A percentile compares a stretch with the other conserved stretches of the same genome.
Evolutionary conservation across 2,113 vertebrate genomes (phyloP).

Genomic region (Sprattus sprattus): DNA sequence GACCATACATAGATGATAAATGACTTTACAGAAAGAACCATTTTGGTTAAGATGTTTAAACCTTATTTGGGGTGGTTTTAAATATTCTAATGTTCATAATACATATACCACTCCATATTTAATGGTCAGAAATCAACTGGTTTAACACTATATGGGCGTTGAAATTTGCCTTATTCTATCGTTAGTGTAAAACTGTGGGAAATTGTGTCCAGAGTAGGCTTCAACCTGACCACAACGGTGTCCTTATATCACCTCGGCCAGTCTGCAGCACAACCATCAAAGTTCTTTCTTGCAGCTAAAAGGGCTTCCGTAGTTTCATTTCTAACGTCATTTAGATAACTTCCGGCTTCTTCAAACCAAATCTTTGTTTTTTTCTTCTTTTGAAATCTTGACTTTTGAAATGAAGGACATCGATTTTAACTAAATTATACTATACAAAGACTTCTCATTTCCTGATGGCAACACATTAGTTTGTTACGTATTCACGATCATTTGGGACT

Average conservation of each 20-base stretch:
- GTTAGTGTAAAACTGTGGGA: not conserved
- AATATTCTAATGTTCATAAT: too few relatives aligned
- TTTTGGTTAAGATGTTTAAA: too few relatives aligned
- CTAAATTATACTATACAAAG: not conserved
- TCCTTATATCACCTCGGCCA: not conserved
- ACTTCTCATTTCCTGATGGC: not conserved
- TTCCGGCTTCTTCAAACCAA: not conserved
- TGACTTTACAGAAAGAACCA: too few relatives aligned
- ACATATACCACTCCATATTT: not conserved
- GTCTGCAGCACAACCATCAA: not conserved
- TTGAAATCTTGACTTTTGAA: not conserved
- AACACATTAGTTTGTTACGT: not conserved
- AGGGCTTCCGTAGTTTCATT: constrained; percentile 5
- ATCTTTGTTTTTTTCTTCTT: not conserved
- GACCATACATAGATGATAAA: too few relatives aligned
- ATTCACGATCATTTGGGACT: not conserved
- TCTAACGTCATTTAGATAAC: not conserved
- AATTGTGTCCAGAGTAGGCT: not conserved
- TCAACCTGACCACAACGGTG: not conserved
- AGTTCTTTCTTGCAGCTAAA: not conserved
- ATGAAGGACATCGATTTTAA: not conserved
- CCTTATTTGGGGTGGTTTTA: too few relatives aligned
- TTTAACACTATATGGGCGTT: not conserved
- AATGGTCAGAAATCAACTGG: not conserved
- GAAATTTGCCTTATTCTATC: not conserved